These are phyloP conservation scores for Chlamydotis undulata DNA, from an alignment of 2,113 vertebrate species.

Conservation along the genomic window DNA sequence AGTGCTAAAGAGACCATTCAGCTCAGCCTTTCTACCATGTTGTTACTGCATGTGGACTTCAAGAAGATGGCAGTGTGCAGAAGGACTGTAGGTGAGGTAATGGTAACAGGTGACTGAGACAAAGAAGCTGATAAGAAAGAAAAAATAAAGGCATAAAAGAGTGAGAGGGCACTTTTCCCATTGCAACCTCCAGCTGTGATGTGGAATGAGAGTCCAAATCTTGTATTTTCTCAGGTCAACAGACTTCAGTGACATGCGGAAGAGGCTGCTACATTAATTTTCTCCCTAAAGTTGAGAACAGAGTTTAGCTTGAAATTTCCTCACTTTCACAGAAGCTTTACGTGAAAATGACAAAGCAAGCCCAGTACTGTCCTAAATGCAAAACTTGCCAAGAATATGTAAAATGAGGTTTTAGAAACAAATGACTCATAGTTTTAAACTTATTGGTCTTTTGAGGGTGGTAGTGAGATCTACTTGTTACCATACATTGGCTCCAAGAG, in stretches of 20 bases:
- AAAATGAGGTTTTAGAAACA: neutral
- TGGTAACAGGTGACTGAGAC: neutral
- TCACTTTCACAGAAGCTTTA: neutral
- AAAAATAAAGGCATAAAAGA: neutral
- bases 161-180: neutral
- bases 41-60: neutral
- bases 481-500: neutral
- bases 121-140: neutral
- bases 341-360: neutral
- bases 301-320: neutral
- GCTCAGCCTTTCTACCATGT: neutral
- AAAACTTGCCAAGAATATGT: neutral
- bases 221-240: neutral
- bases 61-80: neutral
- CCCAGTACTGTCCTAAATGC: neutral
- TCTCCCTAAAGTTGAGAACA: neutral
- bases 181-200: neutral
- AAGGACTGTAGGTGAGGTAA: neutral
- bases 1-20: neutral
- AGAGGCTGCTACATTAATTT: neutral
- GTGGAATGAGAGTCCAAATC: neutral
- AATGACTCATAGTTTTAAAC: neutral
- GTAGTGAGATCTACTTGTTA: neutral
- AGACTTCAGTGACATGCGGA: neutral
- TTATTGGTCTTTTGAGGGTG: neutral